Percentiles rank a stretch among this genome's conserved stretches.
These are phyloP conservation scores for Drosophila funebris DNA, from an alignment of 1,140 invertebrate species.

Conservation along the genomic window DNA sequence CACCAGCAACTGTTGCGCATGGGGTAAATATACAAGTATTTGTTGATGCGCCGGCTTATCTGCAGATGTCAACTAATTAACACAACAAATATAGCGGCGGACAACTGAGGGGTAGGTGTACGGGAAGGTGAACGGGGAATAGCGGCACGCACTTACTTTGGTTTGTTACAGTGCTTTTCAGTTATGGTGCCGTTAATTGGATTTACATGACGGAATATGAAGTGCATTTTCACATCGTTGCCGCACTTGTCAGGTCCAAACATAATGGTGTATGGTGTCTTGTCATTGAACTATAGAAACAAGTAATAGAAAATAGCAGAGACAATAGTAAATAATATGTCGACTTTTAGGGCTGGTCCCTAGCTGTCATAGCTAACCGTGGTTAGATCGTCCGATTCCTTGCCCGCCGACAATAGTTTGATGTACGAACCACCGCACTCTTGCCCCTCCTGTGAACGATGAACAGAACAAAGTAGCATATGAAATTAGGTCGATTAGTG, in stretches of 20 bases:
- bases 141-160: conserved; percentile 85
- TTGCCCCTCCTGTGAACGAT: conserved; percentile 93
- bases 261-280: conserved; percentile 99
- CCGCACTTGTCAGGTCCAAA: conserved; percentile 99
- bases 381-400: conserved; percentile 89
- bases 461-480: conserved; percentile 16
- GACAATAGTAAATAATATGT: conserved; percentile 23
- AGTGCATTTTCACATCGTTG: conserved; percentile 97
- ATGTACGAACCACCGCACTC: conserved; percentile 99
- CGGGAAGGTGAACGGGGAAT: not conserved
- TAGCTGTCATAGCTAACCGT: conserved; percentile 58
- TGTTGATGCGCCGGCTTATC: conserved; percentile 37
- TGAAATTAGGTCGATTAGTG: conserved; percentile 57
- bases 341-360: not conserved
- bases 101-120: not conserved
- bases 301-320: conserved; percentile 16
- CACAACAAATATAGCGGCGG: conserved; percentile 8
- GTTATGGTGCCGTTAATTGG: conserved; percentile 94
- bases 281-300: conserved; percentile 91
- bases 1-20: conserved; percentile 31
- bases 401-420: conserved; percentile 92
- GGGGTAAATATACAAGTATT: conserved; percentile 17
- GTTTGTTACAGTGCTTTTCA: conserved; percentile 96
- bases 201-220: conserved; percentile 98
- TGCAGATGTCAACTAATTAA: conserved; percentile 20